Evolutionary conservation across 64 coral and sea anemone genomes (phyloP).

Genomic region (Montipora sp.): DNA sequence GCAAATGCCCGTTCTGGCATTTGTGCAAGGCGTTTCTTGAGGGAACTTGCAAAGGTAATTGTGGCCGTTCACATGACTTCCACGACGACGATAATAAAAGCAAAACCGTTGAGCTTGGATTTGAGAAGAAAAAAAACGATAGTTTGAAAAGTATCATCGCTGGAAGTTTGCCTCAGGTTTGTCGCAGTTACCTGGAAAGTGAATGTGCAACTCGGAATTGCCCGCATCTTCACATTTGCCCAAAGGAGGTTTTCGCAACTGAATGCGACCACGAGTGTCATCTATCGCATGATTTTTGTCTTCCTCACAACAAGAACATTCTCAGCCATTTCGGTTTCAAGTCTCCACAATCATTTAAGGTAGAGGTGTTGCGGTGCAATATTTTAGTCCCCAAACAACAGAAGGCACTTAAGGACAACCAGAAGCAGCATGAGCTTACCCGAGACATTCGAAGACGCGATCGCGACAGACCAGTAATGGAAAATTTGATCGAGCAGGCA

Average conservation of each 20-base stretch:
- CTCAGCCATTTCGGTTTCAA: constrained; percentile 8
- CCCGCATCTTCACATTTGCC: constrained; percentile 48
- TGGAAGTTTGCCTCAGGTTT: constrained; percentile 42
- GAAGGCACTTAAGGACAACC: constrained; percentile 5
- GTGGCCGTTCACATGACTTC: constrained; percentile 55
- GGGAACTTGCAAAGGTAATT: constrained; percentile 32
- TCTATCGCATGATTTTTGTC: constrained; percentile 6
- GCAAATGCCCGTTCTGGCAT: constrained; percentile 44
- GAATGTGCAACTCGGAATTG: not conserved
- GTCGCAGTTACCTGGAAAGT: constrained; percentile 32
- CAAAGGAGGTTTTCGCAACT: not conserved
- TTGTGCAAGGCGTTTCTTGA: constrained; percentile 58
- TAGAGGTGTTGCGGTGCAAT: constrained; percentile 36
- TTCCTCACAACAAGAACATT: constrained; percentile 29
- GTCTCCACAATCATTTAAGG: not conserved
- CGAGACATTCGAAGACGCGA: too few species aligned
- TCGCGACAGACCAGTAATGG: not conserved
- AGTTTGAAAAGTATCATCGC: not conserved
- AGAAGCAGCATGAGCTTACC: not conserved
- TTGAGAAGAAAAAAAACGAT: constrained; percentile 9
- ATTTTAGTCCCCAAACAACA: constrained; percentile 21
- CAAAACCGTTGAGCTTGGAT: constrained; percentile 16
- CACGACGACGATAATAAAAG: constrained; percentile 51
- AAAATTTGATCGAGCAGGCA: not conserved
- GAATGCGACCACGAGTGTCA: not conserved